Base-by-base conservation (phyloP, 2,797 vertebrate genomes). In the Pangasius macronema region DNA sequence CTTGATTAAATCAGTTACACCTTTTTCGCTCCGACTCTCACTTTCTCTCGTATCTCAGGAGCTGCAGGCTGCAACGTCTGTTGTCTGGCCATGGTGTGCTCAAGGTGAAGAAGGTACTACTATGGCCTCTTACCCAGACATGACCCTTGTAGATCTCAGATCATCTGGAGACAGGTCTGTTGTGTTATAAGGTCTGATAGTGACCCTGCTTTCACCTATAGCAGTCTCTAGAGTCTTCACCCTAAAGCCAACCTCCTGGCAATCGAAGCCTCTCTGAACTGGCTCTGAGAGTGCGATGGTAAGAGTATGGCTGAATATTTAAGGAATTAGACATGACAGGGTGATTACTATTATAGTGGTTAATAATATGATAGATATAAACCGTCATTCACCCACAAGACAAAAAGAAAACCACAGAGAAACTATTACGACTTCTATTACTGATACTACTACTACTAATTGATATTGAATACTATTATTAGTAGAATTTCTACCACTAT, bases 11-110 rank as follows among this genome's bases (percentile, higher is more conserved):
- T 49, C 57, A 63, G 73, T 80, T 86, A 89, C 33, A 88, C 80
- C 75, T 86, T 88, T 88, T 90, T 79, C 49, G 13, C 61, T 70
- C 75, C 46, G 75, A 30, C 86, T 51, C 70, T 46, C 49, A 9
- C 36, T 67, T 39, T 82, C 72, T 63, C 16, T 61, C 11, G 6
- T 33, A 53, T 59, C 77, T 75, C 51, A 57, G 59, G 3, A 46
- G 55, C 16, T 79, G 55, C 75, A 53, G 20, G 49, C 18, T 84
- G 77, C 20, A 22, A 36, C 3, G 76, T 24, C 53, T 13, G 76
- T 24, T 14, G 10, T 14, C 10, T 20, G 4, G 5, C 67, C 42
- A 30, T 14, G 22, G 82, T 59, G 27, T 9, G 68, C 67, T 39
- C 65, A 20, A 42, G 73, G 65, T 39, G 42, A 11, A 65, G n/a